Base-by-base conservation (phyloP, 2,888 invertebrate genomes). In the Disparrhopalites patrizii region DNA sequence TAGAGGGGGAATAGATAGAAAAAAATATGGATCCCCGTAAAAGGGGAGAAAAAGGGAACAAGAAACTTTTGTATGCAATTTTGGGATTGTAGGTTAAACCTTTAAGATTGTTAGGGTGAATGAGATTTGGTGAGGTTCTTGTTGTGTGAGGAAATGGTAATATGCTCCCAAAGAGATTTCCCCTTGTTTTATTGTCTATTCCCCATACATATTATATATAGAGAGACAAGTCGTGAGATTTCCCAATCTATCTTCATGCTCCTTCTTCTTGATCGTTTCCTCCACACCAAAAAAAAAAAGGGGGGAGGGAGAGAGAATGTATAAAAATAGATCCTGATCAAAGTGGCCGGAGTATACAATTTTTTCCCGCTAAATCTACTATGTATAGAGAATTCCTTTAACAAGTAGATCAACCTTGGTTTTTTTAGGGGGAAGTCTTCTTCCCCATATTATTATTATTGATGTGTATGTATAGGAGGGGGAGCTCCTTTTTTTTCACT, bases 131-230 rank as follows among this genome's bases (percentile, higher is more conserved):
- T 23, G n/a, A n/a, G n/a, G n/a, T n/a, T n/a, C n/a, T n/a, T 47
- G 23, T 47, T 47, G 47, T 47, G 47, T 47, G 47, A 23, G 47
- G 25, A 47, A 47, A 47, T 47, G 23, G 47, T 47, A 47, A 47
- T 23, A 47, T 47, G 47, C 47, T 47, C 47, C 47, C 47, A 25
- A 10, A 47, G 47, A 47, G 47, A 47, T 47, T 47, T 23, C 23
- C 3, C 25, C 23, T 47, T 23, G 47, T 20, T 23, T 3, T 20
- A 3, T 23, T n/a, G n/a, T n/a, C n/a, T n/a, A n/a, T n/a, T n/a
- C n/a, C n/a, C n/a, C n/a, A n/a, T n/a, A n/a, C n/a, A 20, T 47
- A 18, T 40, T 18, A 3, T 20, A 47, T 25, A 23, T 47, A 3
- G 25, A 23, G 23, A 47, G 7, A 8, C 8, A 10, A 36, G n/a